These are phyloP conservation scores for Limosa lapponica DNA, from an alignment of 2,797 vertebrate species.

Conservation along the genomic window DNA sequence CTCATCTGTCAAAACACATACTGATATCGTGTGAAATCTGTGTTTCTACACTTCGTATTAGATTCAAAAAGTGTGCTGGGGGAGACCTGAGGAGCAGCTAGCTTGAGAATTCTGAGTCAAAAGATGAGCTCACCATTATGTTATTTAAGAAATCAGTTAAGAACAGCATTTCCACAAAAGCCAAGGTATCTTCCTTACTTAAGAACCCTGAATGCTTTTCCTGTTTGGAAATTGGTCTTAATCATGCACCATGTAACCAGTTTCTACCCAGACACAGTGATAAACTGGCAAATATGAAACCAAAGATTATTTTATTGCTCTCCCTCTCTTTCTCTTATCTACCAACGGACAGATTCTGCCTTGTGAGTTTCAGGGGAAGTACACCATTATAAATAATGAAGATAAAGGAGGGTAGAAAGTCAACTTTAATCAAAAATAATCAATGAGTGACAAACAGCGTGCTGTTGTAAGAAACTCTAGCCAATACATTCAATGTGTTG, in stretches of 20 bases:
- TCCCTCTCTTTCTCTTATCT: neutral
- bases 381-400: neutral
- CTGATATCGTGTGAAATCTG: neutral
- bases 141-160: neutral
- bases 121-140: neutral
- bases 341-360: neutral
- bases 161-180: neutral
- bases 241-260: neutral
- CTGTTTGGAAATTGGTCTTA: neutral
- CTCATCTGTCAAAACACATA: conserved; percentile 61
- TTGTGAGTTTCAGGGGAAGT: neutral
- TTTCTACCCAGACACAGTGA: neutral
- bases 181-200: neutral
- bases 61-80: neutral
- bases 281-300: neutral
- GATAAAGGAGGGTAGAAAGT: neutral
- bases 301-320: neutral
- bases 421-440: neutral
- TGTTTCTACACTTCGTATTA: neutral
- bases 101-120: conserved; percentile 11
- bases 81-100: conserved; percentile 27
- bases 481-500: neutral
- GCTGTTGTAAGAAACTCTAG: neutral
- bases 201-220: neutral
- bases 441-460: neutral